phyloP scores from a whole-genome alignment of 2,797 vertebrate genomes.

The Cirrhinus mrigala region DNA sequence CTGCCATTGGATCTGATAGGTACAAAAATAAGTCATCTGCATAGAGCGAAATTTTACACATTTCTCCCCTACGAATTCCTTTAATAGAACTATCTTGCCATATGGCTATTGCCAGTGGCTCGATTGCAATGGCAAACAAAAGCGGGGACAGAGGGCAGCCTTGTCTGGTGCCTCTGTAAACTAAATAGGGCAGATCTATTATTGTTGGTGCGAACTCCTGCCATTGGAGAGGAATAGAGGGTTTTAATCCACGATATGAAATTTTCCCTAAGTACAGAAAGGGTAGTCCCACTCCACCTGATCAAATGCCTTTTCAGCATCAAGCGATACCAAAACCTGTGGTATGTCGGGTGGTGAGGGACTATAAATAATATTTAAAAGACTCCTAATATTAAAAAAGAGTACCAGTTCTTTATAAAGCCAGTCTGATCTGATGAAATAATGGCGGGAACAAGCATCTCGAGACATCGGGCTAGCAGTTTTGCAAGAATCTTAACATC shows the following conservation, averaged over 20 bases:
- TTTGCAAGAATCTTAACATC: conserved; percentile 45
- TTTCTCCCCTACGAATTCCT: no score
- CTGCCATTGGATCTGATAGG: neutral
- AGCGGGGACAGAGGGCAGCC: no score
- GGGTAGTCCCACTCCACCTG: neutral
- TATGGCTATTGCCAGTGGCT: no score
- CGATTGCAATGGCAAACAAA: no score
- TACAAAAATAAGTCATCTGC: conserved; percentile 6
- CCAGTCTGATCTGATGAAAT: conserved; percentile 37
- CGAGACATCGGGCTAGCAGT: conserved; percentile 8
- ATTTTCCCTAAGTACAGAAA: neutral
- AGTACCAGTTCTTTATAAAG: conserved; percentile 42
- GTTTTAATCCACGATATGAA: no score
- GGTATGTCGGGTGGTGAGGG: neutral
- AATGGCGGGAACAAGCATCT: neutral
- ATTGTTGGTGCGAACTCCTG: no score
- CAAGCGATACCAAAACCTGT: conserved; percentile 23
- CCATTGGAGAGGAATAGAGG: no score
- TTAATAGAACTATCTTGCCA: no score
- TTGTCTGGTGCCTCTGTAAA: no score
- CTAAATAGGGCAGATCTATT: no score
- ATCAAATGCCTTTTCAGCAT: conserved; percentile 26
- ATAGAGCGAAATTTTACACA: conserved; percentile 19
- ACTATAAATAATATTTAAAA: conserved; percentile 46
- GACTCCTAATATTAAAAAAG: conserved; percentile 29